Percentiles rank a stretch among this genome's conserved stretches.
Conservation (phyloP, 2,797 vertebrate genomes). For the Muraenolepis orangiensis region DNA sequence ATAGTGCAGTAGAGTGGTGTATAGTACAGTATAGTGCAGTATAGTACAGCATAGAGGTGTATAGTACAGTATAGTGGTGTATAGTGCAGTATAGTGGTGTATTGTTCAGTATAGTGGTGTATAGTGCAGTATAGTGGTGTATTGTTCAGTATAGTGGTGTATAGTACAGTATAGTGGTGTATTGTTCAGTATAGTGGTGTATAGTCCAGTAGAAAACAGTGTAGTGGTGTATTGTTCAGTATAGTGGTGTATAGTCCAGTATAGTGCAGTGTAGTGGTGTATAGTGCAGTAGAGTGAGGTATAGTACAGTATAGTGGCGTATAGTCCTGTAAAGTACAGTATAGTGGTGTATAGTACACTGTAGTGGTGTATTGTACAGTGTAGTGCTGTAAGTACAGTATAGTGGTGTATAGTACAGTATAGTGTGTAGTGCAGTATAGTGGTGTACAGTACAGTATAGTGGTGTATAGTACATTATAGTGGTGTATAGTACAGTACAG, state of each 20-base stretch:
- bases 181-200: background rate
- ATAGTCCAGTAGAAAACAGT: background rate
- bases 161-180: background rate
- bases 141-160: background rate
- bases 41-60: no score
- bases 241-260: no score
- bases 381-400: background rate
- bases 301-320: background rate
- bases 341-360: background rate
- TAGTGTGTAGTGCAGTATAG: no score
- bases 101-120: background rate
- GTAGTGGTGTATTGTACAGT: slow-evolving; percentile 23
- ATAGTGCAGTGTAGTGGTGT: no score
- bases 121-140: background rate
- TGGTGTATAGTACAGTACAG: slow-evolving; percentile 40
- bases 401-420: background rate
- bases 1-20: no score
- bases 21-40: no score
- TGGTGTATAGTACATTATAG: no score
- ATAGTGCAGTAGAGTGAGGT: no score
- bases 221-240: no score
- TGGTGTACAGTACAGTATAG: background rate
- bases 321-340: background rate
- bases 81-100: no score
- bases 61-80: no score